Conservation (phyloP, 2,888 invertebrate species). For the Cancer borealis region DNA sequence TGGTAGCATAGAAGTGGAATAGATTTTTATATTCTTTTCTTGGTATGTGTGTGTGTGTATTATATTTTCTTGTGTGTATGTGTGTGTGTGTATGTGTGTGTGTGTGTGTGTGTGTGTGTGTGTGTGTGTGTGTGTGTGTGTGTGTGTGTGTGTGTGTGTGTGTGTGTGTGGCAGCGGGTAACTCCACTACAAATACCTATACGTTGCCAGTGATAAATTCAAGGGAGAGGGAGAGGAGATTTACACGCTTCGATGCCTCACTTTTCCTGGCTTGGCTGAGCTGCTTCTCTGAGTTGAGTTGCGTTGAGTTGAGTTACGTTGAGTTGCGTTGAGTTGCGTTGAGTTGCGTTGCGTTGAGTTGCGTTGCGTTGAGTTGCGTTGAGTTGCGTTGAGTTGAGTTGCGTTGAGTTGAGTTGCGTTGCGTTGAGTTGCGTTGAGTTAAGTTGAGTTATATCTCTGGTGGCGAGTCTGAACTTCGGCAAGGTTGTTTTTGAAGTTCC, state of each 20-base stretch:
- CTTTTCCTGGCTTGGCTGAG: no score
- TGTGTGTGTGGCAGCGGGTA: not conserved
- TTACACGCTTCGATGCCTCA: not conserved
- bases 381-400: not conserved
- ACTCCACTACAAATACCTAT: not conserved
- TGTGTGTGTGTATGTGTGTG: no score
- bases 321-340: not conserved
- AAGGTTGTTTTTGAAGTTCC: not conserved
- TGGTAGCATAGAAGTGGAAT: no score
- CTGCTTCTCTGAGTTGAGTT: no score
- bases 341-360: not conserved
- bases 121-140: no score
- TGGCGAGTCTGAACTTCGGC: not conserved
- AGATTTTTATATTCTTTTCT: no score
- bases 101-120: no score
- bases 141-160: not conserved
- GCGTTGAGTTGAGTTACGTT: not conserved
- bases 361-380: not conserved
- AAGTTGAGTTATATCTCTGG: not conserved
- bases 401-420: not conserved
- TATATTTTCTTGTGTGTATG: no score
- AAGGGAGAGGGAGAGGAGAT: not conserved
- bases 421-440: not conserved
- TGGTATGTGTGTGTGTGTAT: no score
- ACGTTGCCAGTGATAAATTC: not conserved